A percentile compares a stretch with the other conserved stretches of the same genome.
phyloP scores from a whole-genome alignment of 2,888 invertebrate species.

The Drosophila rubida region DNA sequence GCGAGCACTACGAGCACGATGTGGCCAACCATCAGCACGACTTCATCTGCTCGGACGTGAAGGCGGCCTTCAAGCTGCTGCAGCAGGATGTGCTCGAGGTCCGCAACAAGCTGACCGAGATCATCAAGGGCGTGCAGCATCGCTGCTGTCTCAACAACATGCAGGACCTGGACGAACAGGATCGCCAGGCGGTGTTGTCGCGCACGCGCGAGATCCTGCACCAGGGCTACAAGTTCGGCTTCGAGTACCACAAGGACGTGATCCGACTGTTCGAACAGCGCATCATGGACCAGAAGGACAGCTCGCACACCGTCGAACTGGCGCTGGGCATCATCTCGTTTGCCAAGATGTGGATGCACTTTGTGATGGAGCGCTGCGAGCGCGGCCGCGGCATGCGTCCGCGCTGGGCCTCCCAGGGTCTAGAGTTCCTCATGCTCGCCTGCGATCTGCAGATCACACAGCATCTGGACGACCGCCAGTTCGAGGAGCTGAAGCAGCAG shows the following conservation, averaged over 20 bases:
- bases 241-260: constrained; percentile 89
- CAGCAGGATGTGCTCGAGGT: constrained; percentile 85
- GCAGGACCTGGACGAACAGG: constrained; percentile 77
- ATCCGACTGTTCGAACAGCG: constrained; percentile 86
- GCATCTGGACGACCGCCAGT: constrained; percentile 91
- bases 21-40: constrained; percentile 83
- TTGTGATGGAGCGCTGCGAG: constrained; percentile 93
- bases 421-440: constrained; percentile 93
- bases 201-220: constrained; percentile 91
- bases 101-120: constrained; percentile 84
- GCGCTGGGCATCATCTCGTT: constrained; percentile 88
- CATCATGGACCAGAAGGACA: constrained; percentile 84
- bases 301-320: constrained; percentile 84
- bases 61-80: constrained; percentile 87
- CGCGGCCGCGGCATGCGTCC: constrained; percentile 92
- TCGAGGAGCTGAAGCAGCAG: constrained; percentile 90
- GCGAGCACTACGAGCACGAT: constrained; percentile 84
- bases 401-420: constrained; percentile 94
- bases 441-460: constrained; percentile 94
- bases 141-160: constrained; percentile 82
- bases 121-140: constrained; percentile 83
- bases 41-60: constrained; percentile 86
- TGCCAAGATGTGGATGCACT: constrained; percentile 95
- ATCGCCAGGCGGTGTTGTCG: constrained; percentile 86
- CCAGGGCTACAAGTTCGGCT: constrained; percentile 95